These are phyloP conservation scores for Lacerta agilis DNA, from an alignment of 2,797 vertebrate species.

Conservation along the genomic window DNA sequence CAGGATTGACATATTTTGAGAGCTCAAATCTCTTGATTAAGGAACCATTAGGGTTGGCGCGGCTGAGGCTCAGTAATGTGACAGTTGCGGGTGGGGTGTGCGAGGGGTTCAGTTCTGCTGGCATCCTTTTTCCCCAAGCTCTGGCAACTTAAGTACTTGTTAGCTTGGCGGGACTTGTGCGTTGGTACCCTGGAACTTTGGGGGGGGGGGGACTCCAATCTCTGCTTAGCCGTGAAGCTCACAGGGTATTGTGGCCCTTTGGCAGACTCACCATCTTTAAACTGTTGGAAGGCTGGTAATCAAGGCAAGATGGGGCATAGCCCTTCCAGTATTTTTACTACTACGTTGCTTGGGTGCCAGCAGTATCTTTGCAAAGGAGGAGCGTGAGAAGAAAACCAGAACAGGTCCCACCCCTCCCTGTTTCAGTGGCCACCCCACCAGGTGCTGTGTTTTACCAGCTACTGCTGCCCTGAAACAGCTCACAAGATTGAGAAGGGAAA, in stretches of 20 bases:
- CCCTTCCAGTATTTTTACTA: no score
- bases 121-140: background rate
- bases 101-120: background rate
- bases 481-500: background rate
- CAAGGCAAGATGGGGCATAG: no score
- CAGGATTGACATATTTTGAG: slow-evolving; percentile 7
- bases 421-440: no score
- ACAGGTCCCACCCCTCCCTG: no score
- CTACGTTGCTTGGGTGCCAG: no score
- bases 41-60: background rate
- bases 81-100: background rate
- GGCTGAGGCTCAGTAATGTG: background rate
- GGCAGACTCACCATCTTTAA: background rate
- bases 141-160: background rate
- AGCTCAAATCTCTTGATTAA: slow-evolving; percentile 29
- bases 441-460: no score
- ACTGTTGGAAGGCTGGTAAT: no score
- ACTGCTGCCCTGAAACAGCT: background rate
- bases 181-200: background rate
- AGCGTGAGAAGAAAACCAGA: no score
- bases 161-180: background rate
- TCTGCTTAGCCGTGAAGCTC: background rate
- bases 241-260: background rate
- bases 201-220: no score
- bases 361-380: no score